phyloP scores from a whole-genome alignment of 2,888 invertebrate genomes.

The Morinoia aosen region DNA sequence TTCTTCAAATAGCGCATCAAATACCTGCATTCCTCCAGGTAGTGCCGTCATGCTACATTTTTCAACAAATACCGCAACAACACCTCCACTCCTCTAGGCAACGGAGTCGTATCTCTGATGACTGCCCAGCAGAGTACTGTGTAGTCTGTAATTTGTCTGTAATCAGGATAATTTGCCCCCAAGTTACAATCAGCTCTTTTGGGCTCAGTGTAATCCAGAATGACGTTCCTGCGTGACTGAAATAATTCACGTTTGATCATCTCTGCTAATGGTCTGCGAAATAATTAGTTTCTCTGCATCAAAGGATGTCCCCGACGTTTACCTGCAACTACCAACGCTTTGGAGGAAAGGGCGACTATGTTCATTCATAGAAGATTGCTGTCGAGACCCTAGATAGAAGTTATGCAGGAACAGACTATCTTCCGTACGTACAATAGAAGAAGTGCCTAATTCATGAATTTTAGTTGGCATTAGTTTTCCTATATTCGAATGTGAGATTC shows the following conservation, averaged over 20 bases:
- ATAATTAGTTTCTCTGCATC: neutral
- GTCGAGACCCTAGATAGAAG: neutral
- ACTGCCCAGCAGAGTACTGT: neutral
- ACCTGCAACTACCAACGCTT: neutral
- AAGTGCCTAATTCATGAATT: neutral
- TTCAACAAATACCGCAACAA: neutral
- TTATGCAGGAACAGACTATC: neutral
- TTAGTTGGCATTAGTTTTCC: neutral
- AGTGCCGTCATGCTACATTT: too few species aligned
- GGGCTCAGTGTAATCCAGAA: neutral
- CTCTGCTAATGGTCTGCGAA: neutral
- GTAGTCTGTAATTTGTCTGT: neutral
- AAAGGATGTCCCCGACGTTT: neutral
- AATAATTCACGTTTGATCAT: neutral
- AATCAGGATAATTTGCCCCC: neutral
- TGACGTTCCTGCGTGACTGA: neutral
- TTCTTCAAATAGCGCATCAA: too few species aligned
- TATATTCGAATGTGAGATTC: neutral
- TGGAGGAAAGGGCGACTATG: neutral
- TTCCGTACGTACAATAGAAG: neutral
- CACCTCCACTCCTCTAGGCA: neutral
- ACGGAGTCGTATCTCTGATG: neutral
- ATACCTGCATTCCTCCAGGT: neutral
- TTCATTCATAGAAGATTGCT: neutral
- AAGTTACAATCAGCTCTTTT: neutral